phyloP scores from a whole-genome alignment of 2,888 invertebrate genomes.

The Hirudinaria manillensis region DNA sequence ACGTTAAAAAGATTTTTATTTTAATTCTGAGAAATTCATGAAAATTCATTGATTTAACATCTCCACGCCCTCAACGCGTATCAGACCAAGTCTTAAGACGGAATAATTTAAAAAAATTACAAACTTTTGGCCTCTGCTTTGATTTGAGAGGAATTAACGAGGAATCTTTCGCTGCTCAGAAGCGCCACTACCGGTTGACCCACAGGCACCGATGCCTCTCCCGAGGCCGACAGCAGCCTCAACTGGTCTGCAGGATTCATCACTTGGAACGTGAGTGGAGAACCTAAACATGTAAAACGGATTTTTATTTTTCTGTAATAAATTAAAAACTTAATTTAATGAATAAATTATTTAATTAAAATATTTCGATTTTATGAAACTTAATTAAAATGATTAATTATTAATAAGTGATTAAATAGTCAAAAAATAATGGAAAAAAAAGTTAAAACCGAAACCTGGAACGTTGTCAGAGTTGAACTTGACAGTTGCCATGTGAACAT shows the following conservation, averaged over 20 bases:
- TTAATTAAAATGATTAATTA: too few species aligned
- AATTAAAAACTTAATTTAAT: constrained; percentile 12
- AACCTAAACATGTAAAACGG: constrained; percentile 10
- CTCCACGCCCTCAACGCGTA: too few species aligned
- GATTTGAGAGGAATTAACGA: neutral
- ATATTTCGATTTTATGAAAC: too few species aligned
- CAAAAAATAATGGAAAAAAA: neutral
- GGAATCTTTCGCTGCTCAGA: neutral
- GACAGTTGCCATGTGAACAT: constrained; percentile 79
- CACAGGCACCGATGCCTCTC: constrained; percentile 2
- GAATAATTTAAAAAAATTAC: neutral
- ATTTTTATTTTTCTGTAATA: neutral
- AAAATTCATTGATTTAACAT: neutral
- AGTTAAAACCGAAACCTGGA: constrained; percentile 13
- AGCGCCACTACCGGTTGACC: constrained; percentile 17
- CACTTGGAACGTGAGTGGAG: constrained; percentile 22
- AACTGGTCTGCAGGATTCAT: constrained; percentile 28
- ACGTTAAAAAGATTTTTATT: neutral
- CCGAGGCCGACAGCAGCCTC: neutral
- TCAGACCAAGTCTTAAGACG: too few species aligned
- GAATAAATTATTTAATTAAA: too few species aligned
- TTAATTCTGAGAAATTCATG: neutral
- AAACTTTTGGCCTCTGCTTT: constrained; percentile 13
- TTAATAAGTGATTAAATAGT: neutral
- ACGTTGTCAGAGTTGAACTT: constrained; percentile 61